Evolutionary conservation across 2,113 vertebrate genomes (phyloP), one percentile per base, ranked within the genome.

Genomic region (Pluvianellus socialis): DNA sequence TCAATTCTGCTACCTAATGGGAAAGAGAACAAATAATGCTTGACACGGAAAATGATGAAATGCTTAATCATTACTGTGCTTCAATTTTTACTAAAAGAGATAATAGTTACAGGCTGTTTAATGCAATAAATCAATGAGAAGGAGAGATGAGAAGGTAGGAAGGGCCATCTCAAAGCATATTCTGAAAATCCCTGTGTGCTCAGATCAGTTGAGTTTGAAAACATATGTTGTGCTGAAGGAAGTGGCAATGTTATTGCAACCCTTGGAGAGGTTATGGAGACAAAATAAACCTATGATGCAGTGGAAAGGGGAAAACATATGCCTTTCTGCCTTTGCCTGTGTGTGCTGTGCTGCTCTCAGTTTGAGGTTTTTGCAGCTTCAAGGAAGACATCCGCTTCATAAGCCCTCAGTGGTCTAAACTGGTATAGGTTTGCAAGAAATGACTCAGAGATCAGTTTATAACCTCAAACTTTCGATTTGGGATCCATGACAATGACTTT

Each of bases 1-100:
- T 38, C 32, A 67, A 33, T 89, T 70, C 66, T 71, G 38, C 53
- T 90, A 62, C 33, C 65, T 90, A 91, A 58, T 49, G 67, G 86
- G 62, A 82, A 94, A 70, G 62, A 89, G 83, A 94, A n/a, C 89
- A 97, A 97, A 95, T 89, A 90, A 50, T 58, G 74, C 62, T 92
- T 95, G 77, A 79, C 5, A 76, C 79, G 45, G 79, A 67, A 84
- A 93, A 96, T 79, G 23, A 85, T 89, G 68, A 85, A 93, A 95
- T 80, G 20, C 47, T 81, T 83, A 76, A 79, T 74, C 19, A 35
- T 18, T 85, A 79, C 67, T 74, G 18, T 49, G 38, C 91, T 62
- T 86, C 70, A 79, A 38, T 59, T 94, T 91, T 93, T 75, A 56
- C 67, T 82, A 65, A 83, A 96, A 94, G 45, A 71, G 70, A 70